Conservation (phyloP, 2,888 invertebrate genomes). For the Cryptus armator region DNA sequence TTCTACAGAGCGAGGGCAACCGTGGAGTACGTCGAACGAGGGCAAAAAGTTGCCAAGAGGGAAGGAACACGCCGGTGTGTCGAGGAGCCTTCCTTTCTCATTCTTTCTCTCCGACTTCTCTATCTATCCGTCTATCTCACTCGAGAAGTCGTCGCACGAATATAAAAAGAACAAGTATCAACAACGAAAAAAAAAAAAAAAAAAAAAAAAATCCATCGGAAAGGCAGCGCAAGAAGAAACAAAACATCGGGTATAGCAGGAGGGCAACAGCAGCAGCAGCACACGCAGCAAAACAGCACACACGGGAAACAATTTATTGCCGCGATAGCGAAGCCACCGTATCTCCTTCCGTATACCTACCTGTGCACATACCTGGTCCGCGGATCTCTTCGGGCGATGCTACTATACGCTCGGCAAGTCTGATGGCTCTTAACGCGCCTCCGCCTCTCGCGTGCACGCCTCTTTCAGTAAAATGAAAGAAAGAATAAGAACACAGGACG, state of each 20-base stretch:
- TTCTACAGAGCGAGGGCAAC: constrained; percentile 61
- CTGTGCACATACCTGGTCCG: constrained; percentile 51
- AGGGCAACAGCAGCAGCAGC: constrained; percentile 29
- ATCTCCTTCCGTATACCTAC: constrained; percentile 78
- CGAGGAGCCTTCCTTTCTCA: constrained; percentile 19
- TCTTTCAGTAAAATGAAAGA: constrained; percentile 47
- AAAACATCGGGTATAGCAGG: constrained; percentile 45
- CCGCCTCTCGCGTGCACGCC: constrained; percentile 47
- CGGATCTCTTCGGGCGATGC: constrained; percentile 25
- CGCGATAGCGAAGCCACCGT: constrained; percentile 77
- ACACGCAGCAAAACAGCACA: constrained; percentile 66
- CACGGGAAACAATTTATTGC: constrained; percentile 79
- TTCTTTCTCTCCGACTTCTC: constrained; percentile 5
- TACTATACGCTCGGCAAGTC: constrained; percentile 37
- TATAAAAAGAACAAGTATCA: constrained; percentile 41
- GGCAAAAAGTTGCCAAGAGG: constrained; percentile 66
- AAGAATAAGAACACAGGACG: constrained; percentile 5
- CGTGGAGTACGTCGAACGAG: constrained; percentile 58
- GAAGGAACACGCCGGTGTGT: constrained; percentile 50
- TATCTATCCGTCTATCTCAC: constrained; percentile 42
- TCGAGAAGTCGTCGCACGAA: constrained; percentile 20
- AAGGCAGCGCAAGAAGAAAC: constrained; percentile 55
- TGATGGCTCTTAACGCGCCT: constrained; percentile 66
- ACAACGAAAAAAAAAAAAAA: constrained; percentile 41
- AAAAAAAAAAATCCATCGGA: constrained; percentile 46